Conservation (phyloP, 2,113 vertebrate species). For the Callithrix jacchus region DNA sequence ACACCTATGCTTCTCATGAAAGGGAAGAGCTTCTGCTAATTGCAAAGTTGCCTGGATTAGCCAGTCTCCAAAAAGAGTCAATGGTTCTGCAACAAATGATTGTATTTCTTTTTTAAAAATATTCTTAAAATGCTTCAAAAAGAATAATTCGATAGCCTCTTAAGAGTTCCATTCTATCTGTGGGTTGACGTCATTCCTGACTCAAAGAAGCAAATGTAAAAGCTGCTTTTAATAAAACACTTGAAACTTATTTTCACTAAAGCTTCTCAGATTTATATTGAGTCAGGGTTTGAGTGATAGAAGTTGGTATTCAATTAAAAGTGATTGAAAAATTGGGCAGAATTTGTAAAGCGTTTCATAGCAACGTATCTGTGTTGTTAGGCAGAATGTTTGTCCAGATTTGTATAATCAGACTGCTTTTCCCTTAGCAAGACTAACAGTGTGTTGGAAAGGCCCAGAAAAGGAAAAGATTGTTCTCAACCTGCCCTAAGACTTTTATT, state of each 20-base stretch:
- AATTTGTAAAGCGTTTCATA: neutral
- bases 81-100: neutral
- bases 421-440: neutral
- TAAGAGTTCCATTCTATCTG: neutral
- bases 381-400: neutral
- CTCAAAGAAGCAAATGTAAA: slow-evolving; percentile 13
- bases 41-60: slow-evolving; percentile 2
- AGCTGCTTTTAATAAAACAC: neutral
- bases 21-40: neutral
- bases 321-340: neutral
- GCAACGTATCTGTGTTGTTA: neutral
- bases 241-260: neutral
- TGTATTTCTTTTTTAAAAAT: neutral
- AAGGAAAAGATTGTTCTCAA: neutral
- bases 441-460: neutral
- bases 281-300: neutral
- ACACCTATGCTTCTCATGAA: neutral
- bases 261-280: neutral
- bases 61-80: neutral
- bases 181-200: neutral
- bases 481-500: neutral
- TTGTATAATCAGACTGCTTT: neutral
- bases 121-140: neutral
- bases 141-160: neutral
- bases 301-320: neutral